Evolutionary conservation across 2,888 invertebrate genomes (phyloP).

Genomic region (Digitonthophagus gazella): DNA sequence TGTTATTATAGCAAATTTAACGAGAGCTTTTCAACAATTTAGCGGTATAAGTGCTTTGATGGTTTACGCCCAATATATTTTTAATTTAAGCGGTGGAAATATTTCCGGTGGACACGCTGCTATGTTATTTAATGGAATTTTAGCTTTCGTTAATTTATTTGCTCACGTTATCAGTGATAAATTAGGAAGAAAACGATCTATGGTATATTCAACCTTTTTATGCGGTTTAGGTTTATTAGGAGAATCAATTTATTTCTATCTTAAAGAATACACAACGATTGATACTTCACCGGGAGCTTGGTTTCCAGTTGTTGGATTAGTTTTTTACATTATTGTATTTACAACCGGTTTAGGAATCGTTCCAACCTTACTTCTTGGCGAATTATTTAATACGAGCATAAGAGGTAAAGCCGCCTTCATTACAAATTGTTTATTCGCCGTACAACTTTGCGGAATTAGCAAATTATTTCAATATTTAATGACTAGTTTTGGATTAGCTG

Average conservation of each 20-base stretch:
- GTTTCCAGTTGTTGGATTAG: constrained; percentile 43
- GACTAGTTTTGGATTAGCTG: constrained; percentile 39
- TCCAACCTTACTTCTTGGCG: constrained; percentile 42
- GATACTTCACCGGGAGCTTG: constrained; percentile 36
- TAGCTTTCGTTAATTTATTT: constrained; percentile 28
- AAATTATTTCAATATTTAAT: constrained; percentile 42
- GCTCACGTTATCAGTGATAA: constrained; percentile 31
- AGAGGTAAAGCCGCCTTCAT: constrained; percentile 41
- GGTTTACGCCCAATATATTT: constrained; percentile 42
- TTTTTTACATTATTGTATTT: constrained; percentile 37
- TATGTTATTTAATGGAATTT: constrained; percentile 37
- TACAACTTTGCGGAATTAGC: constrained; percentile 34
- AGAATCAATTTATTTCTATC: constrained; percentile 38
- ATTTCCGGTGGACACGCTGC: constrained; percentile 40
- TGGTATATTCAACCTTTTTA: constrained; percentile 35
- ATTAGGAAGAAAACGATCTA: constrained; percentile 34
- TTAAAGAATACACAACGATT: constrained; percentile 31
- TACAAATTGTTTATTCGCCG: constrained; percentile 37
- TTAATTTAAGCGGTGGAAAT: constrained; percentile 42
- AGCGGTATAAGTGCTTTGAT: constrained; percentile 39
- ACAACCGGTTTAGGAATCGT: constrained; percentile 39
- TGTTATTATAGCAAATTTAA: constrained; percentile 34
- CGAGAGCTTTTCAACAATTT: constrained; percentile 41
- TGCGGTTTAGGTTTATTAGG: constrained; percentile 33
- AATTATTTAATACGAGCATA: constrained; percentile 42